phyloP scores from a whole-genome alignment of 2,888 invertebrate genomes.

The Leucophora obtusa region DNA sequence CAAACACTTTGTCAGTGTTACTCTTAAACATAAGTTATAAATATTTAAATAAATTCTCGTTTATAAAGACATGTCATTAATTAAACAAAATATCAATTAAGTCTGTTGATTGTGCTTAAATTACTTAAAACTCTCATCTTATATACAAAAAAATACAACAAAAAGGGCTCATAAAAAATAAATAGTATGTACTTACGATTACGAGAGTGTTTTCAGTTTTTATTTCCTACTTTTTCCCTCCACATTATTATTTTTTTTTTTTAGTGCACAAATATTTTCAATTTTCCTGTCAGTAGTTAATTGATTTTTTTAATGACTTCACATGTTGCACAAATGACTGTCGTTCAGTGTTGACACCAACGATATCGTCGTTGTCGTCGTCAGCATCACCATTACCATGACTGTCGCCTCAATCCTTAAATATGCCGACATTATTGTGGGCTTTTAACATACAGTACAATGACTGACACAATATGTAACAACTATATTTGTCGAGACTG shows the following conservation, averaged over 20 bases:
- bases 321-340: slow-evolving; percentile 65
- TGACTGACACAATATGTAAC: slow-evolving; percentile 50
- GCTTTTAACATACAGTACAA: slow-evolving; percentile 37
- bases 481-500: slow-evolving; percentile 60
- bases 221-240: slow-evolving; percentile 17
- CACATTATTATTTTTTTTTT: neutral
- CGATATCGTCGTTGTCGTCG: slow-evolving; percentile 34
- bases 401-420: slow-evolving; percentile 49
- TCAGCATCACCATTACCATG: slow-evolving; percentile 29
- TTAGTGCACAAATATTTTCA: slow-evolving; percentile 62
- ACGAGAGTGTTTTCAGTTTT: slow-evolving; percentile 42
- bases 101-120: slow-evolving; percentile 57
- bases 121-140: slow-evolving; percentile 52
- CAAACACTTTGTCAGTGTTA: neutral
- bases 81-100: slow-evolving; percentile 62
- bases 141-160: slow-evolving; percentile 12
- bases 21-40: slow-evolving; percentile 3
- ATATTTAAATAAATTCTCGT: slow-evolving; percentile 47
- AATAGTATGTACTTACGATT: slow-evolving; percentile 37
- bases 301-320: slow-evolving; percentile 69
- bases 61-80: slow-evolving; percentile 54
- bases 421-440: slow-evolving; percentile 58
- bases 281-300: slow-evolving; percentile 67
- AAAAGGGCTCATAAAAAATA: slow-evolving; percentile 40
- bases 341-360: slow-evolving; percentile 40